Evolutionary conservation across 2,797 vertebrate genomes (phyloP), one percentile per base, ranked within the genome.

Genomic region (Hydrophis major): DNA sequence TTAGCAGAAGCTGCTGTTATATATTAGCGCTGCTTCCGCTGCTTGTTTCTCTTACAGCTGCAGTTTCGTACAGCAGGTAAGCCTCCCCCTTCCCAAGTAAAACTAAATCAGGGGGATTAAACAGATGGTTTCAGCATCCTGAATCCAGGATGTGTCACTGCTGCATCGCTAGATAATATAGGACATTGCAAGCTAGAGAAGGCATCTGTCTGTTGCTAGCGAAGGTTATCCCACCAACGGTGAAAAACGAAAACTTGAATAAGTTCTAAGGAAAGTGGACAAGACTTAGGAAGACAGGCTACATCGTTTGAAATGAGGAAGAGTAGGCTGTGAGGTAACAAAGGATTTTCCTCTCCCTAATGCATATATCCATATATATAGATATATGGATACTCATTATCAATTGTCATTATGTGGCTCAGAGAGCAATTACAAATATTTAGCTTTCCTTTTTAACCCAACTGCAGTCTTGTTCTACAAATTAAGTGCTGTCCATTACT

Each of bases 191-290:
- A 89, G 61, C 42, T 47, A 42, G 94, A 0, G 32, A 32, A 13
- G 55, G 27, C 25, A 87, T 55, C 3, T 50, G 47, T 88, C 50
- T 91, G 56, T 88, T 78, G 13, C 57, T 14, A 22, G 53, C 11
- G 86, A 16, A 60, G 63, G 57, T 61, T 93, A 55, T 90, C 92
- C 89, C 63, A 78, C 16, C 86, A 32, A 91, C 14, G 2, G 86
- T 90, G 95, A 93, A 94, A 27, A 2, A 66, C 87, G 92, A 2
- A 95, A 98, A 98, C 97, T 98, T 98, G 96, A 0, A 0, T 90
- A 97, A 98, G 97, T 98, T 97, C 95, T 91, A 0, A 94, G 95
- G 90, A 95, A 96, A 97, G 96, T 96, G 53, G 1, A 56, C 2
- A 0, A 93, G 96, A 37, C 96, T 74, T 59, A 86, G 5, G 94